Base-by-base conservation (phyloP, 1,140 invertebrate genomes). In the Drosophila albomicans region DNA sequence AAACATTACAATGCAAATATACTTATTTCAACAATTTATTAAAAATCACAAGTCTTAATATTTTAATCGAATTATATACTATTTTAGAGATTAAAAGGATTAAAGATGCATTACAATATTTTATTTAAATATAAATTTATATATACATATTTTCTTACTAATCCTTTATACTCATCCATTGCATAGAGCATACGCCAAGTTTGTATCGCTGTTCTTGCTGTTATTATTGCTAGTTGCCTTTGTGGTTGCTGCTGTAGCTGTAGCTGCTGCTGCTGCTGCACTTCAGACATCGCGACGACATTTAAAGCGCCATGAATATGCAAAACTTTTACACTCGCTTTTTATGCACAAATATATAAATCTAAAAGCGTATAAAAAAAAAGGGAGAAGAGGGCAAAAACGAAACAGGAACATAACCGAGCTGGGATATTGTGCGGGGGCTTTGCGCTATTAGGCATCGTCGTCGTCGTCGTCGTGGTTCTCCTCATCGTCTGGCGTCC, bases 231-330 rank as follows among this genome's bases (percentile, higher is more conserved):
- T 61, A 79, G 85, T 86, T 87, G 82, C 68, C 82, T 86, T 87
- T 86, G 82, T 88, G 84, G 82, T 80, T 70, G 69, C 64, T 56
- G 62, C 74, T 52, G 68, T 25, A 10, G 43, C 43, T 66, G 66
- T 59, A 54, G 78, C 56, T 79, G 72, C 38, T 66, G 66, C 65
- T 59, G 78, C 56, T 79, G 72, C 38, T 82, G 77, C 82, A 86
- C 82, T 86, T 86, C 79, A 86, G 84, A 86, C 82, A 58, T 66
- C 49, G 80, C 80, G 84, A 84, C 84, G 81, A 88, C 81, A 88
- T 88, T 88, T 89, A 88, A 88, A 88, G 84, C 84, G 85, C 81
- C 84, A 88, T 88, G 84, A 88, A 88, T 88, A 88, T 88, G 84
- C 84, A 88, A 88, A 88, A 88, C 81, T 88, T 88, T 89, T 88